A percentile compares a stretch with the other conserved stretches of the same genome.
These are phyloP conservation scores for Acanthochromis polyacanthus DNA, from an alignment of 2,113 vertebrate species.

Conservation along the genomic window DNA sequence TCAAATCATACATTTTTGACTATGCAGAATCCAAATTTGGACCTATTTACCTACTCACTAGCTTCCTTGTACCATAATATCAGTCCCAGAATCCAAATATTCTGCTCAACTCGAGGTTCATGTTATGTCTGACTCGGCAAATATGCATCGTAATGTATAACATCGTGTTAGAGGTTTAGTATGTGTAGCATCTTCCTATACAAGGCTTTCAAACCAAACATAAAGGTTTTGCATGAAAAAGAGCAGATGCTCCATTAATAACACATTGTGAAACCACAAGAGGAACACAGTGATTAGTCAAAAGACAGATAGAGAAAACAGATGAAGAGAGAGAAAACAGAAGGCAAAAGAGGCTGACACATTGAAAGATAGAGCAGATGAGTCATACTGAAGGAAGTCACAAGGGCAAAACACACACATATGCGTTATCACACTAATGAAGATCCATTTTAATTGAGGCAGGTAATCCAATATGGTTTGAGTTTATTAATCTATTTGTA, in stretches of 20 bases:
- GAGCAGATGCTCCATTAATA: not conserved
- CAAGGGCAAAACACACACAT: constrained; percentile 30
- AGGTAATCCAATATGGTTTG: constrained; percentile 43
- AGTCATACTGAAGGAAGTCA: constrained; percentile 20
- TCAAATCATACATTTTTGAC: too few relatives aligned
- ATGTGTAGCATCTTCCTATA: too few relatives aligned
- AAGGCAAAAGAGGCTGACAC: not conserved
- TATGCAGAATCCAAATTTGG: too few relatives aligned
- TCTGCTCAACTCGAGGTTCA: too few relatives aligned
- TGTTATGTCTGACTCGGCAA: too few relatives aligned
- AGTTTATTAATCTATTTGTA: constrained; percentile 36
- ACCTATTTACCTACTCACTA: too few relatives aligned
- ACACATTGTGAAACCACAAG: not conserved
- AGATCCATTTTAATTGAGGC: constrained; percentile 38
- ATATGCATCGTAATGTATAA: too few relatives aligned
- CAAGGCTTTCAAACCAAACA: too few relatives aligned
- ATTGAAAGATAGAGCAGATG: not conserved
- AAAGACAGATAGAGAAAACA: not conserved
- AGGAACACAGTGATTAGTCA: not conserved
- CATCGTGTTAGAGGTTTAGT: too few relatives aligned
- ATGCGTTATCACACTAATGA: constrained; percentile 42
- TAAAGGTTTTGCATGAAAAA: not conserved
- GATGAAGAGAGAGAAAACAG: not conserved
- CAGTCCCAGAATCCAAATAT: too few relatives aligned
- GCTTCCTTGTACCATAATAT: too few relatives aligned